These are phyloP conservation scores for Pseudomyrmex dendroicus DNA, from an alignment of 1,140 invertebrate genomes.

Conservation along the genomic window DNA sequence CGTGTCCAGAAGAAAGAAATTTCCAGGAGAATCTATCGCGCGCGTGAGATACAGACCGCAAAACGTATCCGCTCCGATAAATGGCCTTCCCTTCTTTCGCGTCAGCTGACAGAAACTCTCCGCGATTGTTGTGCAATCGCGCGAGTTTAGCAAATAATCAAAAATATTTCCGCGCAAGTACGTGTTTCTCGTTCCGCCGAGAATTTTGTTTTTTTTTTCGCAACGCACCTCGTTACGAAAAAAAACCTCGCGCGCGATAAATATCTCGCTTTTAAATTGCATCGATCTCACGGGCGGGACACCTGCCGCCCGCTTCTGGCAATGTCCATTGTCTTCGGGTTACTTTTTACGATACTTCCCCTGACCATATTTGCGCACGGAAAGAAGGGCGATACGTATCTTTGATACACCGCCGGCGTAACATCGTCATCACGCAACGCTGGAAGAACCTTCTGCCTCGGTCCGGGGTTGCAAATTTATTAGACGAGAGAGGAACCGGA, in stretches of 20 bases:
- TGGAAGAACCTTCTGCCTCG: not conserved
- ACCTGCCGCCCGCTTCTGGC: too few relatives aligned
- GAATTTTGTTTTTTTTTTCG: too few relatives aligned
- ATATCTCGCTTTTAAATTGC: too few relatives aligned
- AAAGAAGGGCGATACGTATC: too few relatives aligned
- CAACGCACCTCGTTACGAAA: too few relatives aligned
- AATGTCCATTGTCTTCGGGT: too few relatives aligned
- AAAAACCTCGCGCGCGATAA: too few relatives aligned
- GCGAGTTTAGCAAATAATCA: not conserved
- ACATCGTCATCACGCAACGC: slow-evolving; percentile 11
- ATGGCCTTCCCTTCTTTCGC: not conserved
- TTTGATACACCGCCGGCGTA: not conserved
- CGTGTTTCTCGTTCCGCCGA: not conserved
- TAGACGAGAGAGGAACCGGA: not conserved
- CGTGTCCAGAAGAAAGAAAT: slow-evolving; percentile 1
- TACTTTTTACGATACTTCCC: too few relatives aligned
- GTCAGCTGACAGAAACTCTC: not conserved
- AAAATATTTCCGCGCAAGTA: not conserved
- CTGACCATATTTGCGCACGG: too few relatives aligned
- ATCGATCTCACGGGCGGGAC: too few relatives aligned
- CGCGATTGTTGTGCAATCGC: not conserved
- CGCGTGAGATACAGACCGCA: slow-evolving; percentile 23
- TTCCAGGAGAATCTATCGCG: not conserved
- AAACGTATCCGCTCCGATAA: too few relatives aligned
- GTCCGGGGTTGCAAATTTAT: slow-evolving; percentile 44